A percentile compares a stretch with the other conserved stretches of the same genome.
These are phyloP conservation scores for Phoeniculus purpureus DNA, from an alignment of 2,797 vertebrate genomes.

Conservation along the genomic window DNA sequence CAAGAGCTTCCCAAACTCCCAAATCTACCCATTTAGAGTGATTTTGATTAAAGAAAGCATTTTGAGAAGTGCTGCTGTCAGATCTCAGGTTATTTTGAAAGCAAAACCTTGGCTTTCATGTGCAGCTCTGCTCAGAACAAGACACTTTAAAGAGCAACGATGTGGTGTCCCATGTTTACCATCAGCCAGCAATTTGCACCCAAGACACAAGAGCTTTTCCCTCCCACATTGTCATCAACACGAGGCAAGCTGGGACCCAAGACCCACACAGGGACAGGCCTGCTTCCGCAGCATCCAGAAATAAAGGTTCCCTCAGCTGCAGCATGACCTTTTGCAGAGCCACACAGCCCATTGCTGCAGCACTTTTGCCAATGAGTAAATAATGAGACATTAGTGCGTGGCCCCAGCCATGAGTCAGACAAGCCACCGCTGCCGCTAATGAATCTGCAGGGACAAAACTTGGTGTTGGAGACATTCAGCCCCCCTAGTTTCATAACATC, in stretches of 20 bases:
- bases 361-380: conserved; percentile 34
- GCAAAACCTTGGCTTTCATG: conserved; percentile 10
- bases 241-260: background rate
- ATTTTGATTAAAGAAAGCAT: conserved; percentile 55
- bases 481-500: background rate
- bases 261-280: background rate
- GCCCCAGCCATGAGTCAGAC: background rate
- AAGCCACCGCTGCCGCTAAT: fast-evolving
- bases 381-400: conserved; percentile 10
- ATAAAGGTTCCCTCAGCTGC: background rate
- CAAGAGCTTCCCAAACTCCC: conserved; percentile 2
- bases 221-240: background rate
- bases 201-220: fast-evolving
- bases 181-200: fast-evolving
- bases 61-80: conserved; percentile 15
- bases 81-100: conserved; percentile 30
- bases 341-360: background rate
- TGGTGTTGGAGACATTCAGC: background rate
- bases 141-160: background rate
- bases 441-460: background rate
- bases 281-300: background rate
- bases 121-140: background rate
- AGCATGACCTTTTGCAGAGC: background rate
- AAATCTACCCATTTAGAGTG: conserved; percentile 51
- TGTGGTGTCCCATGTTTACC: background rate